Evolutionary conservation across 2,113 vertebrate genomes (phyloP), one percentile per base, ranked within the genome.

Genomic region (Petrocephalus zakoni): DNA sequence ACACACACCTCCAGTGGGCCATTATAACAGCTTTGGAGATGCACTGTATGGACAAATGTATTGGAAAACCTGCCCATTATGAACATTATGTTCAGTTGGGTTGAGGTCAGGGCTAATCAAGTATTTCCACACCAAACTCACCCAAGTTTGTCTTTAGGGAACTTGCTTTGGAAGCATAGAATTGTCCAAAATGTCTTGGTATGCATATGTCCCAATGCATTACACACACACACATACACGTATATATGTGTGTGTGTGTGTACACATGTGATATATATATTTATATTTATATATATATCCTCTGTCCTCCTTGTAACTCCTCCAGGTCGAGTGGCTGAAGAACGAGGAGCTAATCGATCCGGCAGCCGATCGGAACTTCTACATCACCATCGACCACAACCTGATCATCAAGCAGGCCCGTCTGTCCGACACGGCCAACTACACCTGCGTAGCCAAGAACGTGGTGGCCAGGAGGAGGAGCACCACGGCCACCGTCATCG

Each of bases 331-430:
- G 91, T 99, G 98, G 98, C 91, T 99, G 90, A 99, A 99, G 93
- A 99, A 99, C 0, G 98, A 99, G 93, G 98, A 99, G 51, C 93
- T 99, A 58, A 99, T 99, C 2, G 98, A 99, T 91, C 98, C 98
- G 0, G 96, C 97, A 0, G 98, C 98, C 88, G 98, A 99, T 93
- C 93, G 97, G n/a, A 99, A 99, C 94, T 99, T 99, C 94, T 99
- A 99, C 92, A 99, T 99, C 93, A 99, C 98, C 90, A 99, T 99
- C 1, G 98, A 99, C 92, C 98, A 99, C 94, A 99, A 99, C 93
- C 95, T 99, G 91, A 99, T 99, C 94, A 99, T 99, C 92, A 99
- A 99, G 92, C 98, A 99, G 94, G 98, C 98, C 11, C 97, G 98
- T 0, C 97, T 99, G 75, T 99, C 98, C 0, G 98, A 99, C 90